Percentiles rank a stretch among this genome's conserved stretches.
Conservation (phyloP, 2,888 invertebrate species). For the Diachrysia chrysitis region DNA sequence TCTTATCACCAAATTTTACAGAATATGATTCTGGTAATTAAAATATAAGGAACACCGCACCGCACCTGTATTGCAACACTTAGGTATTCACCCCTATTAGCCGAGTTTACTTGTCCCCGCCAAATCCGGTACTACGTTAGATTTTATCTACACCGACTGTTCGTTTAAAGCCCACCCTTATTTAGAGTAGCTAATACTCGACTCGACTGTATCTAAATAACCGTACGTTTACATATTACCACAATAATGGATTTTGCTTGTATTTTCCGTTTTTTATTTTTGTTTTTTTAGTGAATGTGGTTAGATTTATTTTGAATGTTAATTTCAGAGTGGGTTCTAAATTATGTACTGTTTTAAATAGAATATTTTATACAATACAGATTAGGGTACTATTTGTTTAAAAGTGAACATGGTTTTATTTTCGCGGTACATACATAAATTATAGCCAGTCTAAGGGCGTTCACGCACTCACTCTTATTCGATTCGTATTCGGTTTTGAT, state of each 20-base stretch:
- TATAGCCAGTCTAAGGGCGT: too few species aligned
- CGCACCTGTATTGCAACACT: slow-evolving; percentile 58
- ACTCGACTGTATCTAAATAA: slow-evolving; percentile 42
- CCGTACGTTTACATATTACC: slow-evolving; percentile 36
- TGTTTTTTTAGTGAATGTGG: not conserved
- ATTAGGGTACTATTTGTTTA: not conserved
- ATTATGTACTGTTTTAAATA: not conserved
- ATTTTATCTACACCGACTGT: slow-evolving; percentile 54
- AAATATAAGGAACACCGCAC: slow-evolving; percentile 37
- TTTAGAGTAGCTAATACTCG: slow-evolving; percentile 55
- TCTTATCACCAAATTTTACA: slow-evolving; percentile 27
- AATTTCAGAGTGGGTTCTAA: not conserved
- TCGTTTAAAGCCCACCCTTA: slow-evolving; percentile 57
- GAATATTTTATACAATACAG: not conserved
- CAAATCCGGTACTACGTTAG: slow-evolving; percentile 51
- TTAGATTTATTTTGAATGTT: slow-evolving; percentile 1
- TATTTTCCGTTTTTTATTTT: slow-evolving; percentile 5
- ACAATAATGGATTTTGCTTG: slow-evolving; percentile 33
- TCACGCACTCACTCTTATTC: too few species aligned
- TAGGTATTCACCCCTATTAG: slow-evolving; percentile 62
- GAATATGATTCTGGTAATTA: slow-evolving; percentile 43
- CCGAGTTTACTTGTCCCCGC: slow-evolving; percentile 57
- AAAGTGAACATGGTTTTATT: not conserved
- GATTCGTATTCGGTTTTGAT: too few species aligned
- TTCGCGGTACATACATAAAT: not conserved